A percentile compares a stretch with the other conserved stretches of the same genome.
These are phyloP conservation scores for Hypercompe scribonia DNA, from an alignment of 2,888 invertebrate genomes.

Conservation along the genomic window DNA sequence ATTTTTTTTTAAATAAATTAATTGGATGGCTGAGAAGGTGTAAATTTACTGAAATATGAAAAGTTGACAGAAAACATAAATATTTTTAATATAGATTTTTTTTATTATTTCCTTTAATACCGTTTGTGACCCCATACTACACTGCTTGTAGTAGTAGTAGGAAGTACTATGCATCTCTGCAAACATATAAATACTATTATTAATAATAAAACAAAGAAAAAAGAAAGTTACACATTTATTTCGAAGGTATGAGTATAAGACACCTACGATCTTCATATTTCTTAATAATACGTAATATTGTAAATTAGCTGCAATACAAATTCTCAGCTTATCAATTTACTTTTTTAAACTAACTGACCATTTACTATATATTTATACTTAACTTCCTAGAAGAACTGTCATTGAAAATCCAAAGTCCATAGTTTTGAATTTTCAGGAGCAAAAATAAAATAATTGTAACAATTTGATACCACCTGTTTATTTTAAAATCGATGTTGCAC, in stretches of 20 bases:
- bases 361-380: not conserved
- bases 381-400: not conserved
- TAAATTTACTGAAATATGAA: not conserved
- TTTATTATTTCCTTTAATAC: not conserved
- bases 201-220: too few species aligned
- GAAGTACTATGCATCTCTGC: too few species aligned
- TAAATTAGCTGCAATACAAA: too few species aligned
- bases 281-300: too few species aligned
- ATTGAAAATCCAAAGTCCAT: not conserved
- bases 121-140: too few species aligned
- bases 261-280: too few species aligned
- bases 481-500: conserved; percentile 48
- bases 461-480: conserved; percentile 21
- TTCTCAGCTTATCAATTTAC: too few species aligned
- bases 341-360: too few species aligned
- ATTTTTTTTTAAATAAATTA: not conserved
- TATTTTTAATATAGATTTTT: not conserved
- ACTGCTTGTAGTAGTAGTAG: too few species aligned
- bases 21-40: not conserved
- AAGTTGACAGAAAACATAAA: not conserved
- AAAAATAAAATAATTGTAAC: conserved; percentile 3
- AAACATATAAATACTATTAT: too few species aligned
- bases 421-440: conserved; percentile 1
- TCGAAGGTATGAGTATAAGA: too few species aligned
- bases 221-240: too few species aligned